A percentile compares a stretch with the other conserved stretches of the same genome.
phyloP scores from a whole-genome alignment of 2,113 vertebrate genomes.

The Bucco capensis region DNA sequence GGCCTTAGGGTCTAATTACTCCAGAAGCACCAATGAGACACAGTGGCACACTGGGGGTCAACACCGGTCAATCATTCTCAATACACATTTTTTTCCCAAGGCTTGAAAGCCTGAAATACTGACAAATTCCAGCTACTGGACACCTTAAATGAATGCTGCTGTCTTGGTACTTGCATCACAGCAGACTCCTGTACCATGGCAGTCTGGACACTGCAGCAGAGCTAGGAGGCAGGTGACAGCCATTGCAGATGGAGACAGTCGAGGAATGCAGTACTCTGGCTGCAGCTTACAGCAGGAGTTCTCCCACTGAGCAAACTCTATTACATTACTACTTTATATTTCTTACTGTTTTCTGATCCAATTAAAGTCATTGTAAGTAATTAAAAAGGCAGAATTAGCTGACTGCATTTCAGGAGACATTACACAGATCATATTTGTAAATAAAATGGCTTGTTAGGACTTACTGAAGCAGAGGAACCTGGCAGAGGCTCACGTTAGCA shows the following conservation, averaged over 20 bases:
- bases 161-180: neutral
- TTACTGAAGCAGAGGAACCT: neutral
- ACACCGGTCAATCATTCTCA: neutral
- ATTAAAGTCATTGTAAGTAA: slow-evolving; percentile 14
- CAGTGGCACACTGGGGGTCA: accelerated
- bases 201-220: neutral
- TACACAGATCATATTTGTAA: neutral
- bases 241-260: neutral
- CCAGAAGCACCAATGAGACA: neutral
- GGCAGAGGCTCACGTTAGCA: neutral
- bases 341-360: neutral
- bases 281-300: neutral
- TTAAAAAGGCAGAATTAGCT: slow-evolving; percentile 27
- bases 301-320: neutral
- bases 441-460: slow-evolving; percentile 7
- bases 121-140: neutral
- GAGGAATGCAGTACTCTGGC: neutral
- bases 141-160: neutral
- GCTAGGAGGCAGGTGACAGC: neutral
- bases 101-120: neutral
- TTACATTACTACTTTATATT: neutral
- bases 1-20: neutral
- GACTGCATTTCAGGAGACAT: slow-evolving; percentile 19
- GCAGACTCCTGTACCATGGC: neutral
- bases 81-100: neutral